These are phyloP conservation scores for Neocrepidodera transversa DNA, from an alignment of 2,888 invertebrate genomes.

Conservation along the genomic window DNA sequence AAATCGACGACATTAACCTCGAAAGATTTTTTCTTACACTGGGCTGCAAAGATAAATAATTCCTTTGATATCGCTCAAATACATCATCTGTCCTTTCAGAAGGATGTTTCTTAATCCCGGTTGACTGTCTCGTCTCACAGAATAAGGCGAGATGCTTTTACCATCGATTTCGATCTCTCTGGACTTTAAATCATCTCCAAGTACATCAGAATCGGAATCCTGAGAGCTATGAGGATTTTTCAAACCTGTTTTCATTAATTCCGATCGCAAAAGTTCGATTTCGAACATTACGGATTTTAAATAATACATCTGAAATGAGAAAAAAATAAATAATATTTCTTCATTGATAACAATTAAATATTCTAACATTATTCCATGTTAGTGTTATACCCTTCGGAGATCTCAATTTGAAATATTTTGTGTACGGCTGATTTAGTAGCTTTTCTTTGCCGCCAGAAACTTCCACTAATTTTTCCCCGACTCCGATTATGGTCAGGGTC, in stretches of 20 bases:
- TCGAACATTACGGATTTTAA: constrained; percentile 87
- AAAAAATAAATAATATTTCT: background rate
- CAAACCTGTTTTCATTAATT: constrained; percentile 41
- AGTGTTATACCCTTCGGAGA: constrained; percentile 83
- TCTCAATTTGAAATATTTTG: constrained; percentile 76
- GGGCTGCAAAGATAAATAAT: constrained; percentile 89
- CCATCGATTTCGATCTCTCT: constrained; percentile 52
- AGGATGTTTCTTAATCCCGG: constrained; percentile 73
- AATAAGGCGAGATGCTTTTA: constrained; percentile 55
- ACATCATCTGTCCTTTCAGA: constrained; percentile 86
- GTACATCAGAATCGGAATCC: constrained; percentile 27
- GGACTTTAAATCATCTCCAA: constrained; percentile 38
- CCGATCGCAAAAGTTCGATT: constrained; percentile 72
- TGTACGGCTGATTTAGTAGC: constrained; percentile 72
- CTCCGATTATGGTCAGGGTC: constrained; percentile 76
- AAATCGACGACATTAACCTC: background rate
- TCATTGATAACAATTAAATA: background rate
- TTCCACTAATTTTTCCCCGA: constrained; percentile 79
- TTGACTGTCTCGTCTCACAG: constrained; percentile 60
- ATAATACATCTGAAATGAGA: constrained; percentile 72
- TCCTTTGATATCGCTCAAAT: constrained; percentile 79
- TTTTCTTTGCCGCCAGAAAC: constrained; percentile 65
- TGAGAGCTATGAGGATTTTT: constrained; percentile 18
- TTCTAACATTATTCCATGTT: constrained; percentile 80
- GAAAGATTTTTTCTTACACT: constrained; percentile 68